Evolutionary conservation across 1,140 invertebrate species (phyloP), one percentile per base, ranked within the genome.

Genomic region (Cyclina sinensis): DNA sequence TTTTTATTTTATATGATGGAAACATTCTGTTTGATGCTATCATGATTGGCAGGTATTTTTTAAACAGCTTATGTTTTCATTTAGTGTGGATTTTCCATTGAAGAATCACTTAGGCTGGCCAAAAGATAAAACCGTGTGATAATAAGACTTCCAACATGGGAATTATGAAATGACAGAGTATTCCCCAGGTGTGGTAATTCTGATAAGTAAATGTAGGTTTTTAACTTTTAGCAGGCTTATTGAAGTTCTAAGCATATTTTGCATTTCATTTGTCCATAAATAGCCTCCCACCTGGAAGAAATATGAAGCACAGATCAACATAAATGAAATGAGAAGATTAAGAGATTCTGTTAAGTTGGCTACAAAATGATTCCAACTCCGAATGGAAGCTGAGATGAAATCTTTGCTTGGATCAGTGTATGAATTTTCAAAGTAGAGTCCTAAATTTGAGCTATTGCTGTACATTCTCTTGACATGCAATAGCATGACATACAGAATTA

Each of bases 21-120:
- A 65, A n/a, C 27, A 65, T 65, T 7, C 21, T 16, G 3, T 65
- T 11, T 14, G 65, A 70, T 70, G 35, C 35, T 70, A 70, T 70
- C 32, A 37, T 70, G 65, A 70, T 70, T 70, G 32, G 65, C 30
- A 70, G 65, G 65, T 70, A 70, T 70, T 70, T n/a, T n/a, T 70
- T 39, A 14, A 39, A 18, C 0, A 37, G 35, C 65, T 37, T 70
- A 35, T 70, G 65, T 37, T 70, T 70, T 70, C 65, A 70, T 70
- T 70, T 70, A 70, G 65, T 35, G 14, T 5, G 16, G 59, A 65
- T 65, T 65, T 65, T 65, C 59, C 5, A 37, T 70, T 70, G 37
- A 70, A 70, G 32, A 70, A 70, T 70, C 27, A 24, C 65, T 70
- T n/a, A n/a, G 30, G 65, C 65, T n/a, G 18, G 1, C 35, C 32